Base-by-base conservation (phyloP, 2,888 invertebrate genomes). In the Pterostichus niger region DNA sequence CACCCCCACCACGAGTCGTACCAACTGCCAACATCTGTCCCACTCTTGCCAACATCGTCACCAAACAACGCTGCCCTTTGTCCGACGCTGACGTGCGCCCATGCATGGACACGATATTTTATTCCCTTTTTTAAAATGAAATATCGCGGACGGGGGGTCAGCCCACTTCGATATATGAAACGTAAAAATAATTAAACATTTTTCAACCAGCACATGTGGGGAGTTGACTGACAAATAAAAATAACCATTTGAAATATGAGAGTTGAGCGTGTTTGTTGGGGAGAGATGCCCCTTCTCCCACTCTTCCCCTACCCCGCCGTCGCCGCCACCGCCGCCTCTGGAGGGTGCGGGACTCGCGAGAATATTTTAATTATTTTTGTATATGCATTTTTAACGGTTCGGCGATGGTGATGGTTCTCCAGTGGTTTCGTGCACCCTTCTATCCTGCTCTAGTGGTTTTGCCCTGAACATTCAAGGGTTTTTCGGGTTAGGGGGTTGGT, bases 151-250 rank as follows among this genome's bases (percentile, higher is more conserved):
- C 2, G 44, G 33, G 31, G 52, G 49, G 80, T 44, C 78, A 73
- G 49, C 79, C 88, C 86, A 86, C 87, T 89, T 88, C 89, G 89
- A 89, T 90, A 90, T 90, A 89, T 88, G 89, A 88, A 90, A 90
- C 89, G 90, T 89, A 90, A 90, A 90, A 90, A 90, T 90, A 90
- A 90, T 90, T 90, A 90, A 90, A 90, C 90, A 90, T 90, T 90
- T 90, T 90, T 90, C 90, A 90, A 90, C 89, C 89, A 89, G 89
- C 64, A 54, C 46, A 77, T 79, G 61, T 61, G 71, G 73, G 83
- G 89, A 89, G 90, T 90, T 90, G 90, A 90, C 90, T 90, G 90
- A 90, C 90, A 90, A 90, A 90, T 90, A 90, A 90, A 90, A 90
- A 90, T 90, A 89, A 89, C 88, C 89, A 88, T 90, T 90, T 90